Conservation (phyloP, 2,888 invertebrate species). For the Eledona agricola region DNA sequence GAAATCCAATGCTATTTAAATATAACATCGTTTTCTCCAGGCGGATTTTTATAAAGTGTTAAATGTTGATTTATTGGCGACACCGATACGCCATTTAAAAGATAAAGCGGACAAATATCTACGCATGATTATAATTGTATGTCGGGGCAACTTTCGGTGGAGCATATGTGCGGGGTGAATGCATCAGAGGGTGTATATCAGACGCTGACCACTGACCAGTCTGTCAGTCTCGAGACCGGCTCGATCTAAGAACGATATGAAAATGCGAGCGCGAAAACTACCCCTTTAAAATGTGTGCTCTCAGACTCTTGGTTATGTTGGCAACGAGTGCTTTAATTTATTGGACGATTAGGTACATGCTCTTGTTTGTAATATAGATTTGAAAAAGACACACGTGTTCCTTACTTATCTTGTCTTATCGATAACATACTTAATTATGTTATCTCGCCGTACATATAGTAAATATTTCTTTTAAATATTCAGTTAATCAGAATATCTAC, state of each 20-base stretch:
- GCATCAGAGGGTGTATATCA: constrained; percentile 61
- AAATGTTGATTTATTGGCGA: constrained; percentile 27
- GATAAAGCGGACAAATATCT: too few relatives aligned
- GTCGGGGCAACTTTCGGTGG: too few relatives aligned
- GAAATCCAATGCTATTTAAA: constrained; percentile 53
- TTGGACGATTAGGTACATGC: constrained; percentile 47
- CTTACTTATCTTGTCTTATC: constrained; percentile 49
- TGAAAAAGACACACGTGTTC: constrained; percentile 20
- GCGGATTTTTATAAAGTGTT: constrained; percentile 9
- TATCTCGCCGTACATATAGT: constrained; percentile 51
- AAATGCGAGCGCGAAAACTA: constrained; percentile 33
- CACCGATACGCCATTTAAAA: constrained; percentile 8
- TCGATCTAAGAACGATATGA: constrained; percentile 37
- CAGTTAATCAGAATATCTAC: constrained; percentile 57
- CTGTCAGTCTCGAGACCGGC: constrained; percentile 51
- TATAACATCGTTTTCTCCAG: constrained; percentile 33
- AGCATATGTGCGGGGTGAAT: constrained; percentile 58
- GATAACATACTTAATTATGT: constrained; percentile 56
- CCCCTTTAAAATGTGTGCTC: constrained; percentile 31
- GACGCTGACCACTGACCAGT: constrained; percentile 59
- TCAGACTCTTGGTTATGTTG: constrained; percentile 47
- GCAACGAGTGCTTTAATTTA: constrained; percentile 54
- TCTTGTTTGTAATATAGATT: constrained; percentile 50
- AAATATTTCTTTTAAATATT: constrained; percentile 62
- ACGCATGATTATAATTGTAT: background rate